Percentiles rank a stretch among this genome's conserved stretches.
phyloP scores from a whole-genome alignment of 2,888 invertebrate species.

The Spisula subtruncata region DNA sequence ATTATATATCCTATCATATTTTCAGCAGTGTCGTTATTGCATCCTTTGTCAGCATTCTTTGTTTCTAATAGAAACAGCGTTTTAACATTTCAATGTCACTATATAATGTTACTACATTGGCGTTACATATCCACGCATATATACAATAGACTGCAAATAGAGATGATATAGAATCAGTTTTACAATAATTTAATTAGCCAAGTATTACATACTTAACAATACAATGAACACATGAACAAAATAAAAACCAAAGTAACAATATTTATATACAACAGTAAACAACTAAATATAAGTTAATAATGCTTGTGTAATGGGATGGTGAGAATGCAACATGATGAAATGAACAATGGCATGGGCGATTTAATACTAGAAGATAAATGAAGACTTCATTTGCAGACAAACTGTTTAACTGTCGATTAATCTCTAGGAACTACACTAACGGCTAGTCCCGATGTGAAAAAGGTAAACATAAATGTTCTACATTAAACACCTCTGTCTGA shows the following conservation, averaged over 20 bases:
- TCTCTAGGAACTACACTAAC: background rate
- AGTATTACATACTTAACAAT: background rate
- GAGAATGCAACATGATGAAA: background rate
- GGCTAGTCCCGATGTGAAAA: too few species aligned
- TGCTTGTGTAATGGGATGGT: constrained; percentile 18
- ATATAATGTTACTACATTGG: too few species aligned
- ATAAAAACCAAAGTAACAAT: background rate
- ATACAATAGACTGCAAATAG: background rate
- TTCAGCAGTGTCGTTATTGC: too few species aligned
- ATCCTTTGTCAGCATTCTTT: too few species aligned
- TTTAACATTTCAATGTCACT: too few species aligned
- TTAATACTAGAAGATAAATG: background rate
- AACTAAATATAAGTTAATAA: background rate
- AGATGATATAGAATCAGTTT: background rate
- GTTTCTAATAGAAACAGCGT: too few species aligned
- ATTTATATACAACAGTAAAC: background rate
- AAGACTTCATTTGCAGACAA: background rate
- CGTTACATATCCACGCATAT: too few species aligned
- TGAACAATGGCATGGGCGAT: background rate
- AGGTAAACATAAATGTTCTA: background rate
- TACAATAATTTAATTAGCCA: background rate
- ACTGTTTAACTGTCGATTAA: background rate
- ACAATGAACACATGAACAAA: background rate
- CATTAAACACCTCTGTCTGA: background rate
- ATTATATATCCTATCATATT: too few species aligned